Evolutionary conservation across 92 coral and sea anemone genomes (phyloP), one percentile per base, ranked within the genome.

Genomic region (Umimayanthus chanpuru): DNA sequence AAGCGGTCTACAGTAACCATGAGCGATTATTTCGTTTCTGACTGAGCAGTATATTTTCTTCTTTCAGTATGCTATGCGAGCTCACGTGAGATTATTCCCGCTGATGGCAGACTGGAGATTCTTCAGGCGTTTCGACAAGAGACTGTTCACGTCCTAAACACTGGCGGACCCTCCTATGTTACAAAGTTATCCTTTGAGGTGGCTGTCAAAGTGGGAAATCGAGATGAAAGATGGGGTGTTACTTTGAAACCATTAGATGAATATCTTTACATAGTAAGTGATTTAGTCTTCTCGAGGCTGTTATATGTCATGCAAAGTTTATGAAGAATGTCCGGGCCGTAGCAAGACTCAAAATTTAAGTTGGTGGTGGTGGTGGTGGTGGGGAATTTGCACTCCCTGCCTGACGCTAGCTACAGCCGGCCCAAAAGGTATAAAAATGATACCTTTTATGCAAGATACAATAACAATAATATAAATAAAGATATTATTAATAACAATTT

Each of bases 101-200:
- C 36, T 26, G 82, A 78, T 3, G 82, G 64, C n/a, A 30, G n/a
- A 47, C 18, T 78, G 65, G 82, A 78, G 40, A 49, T 78, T 43
- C 39, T 23, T n/a, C 0, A 26, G 18, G 39, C 66, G 30, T 14
- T 78, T 78, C 82, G 82, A 50, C 64, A 50, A 78, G 82, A 78
- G 66, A 78, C 32, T 28, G 3, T 25, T 78, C 36, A 39, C 20
- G 12, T 44, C 39, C n/a, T 49, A 49, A 10, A 29, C 7, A 47
- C 66, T 16, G 85, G 78, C 36, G 56, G 9, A 56, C 50, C 66
- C 40, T 74, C 38, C 38, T 73, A 53, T 68, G 75, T 66, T 74
- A 68, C 43, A 41, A 73, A 21, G 18, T 32, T 81, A 40, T 72
- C 28, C 73, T 79, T 81, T 28, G 87, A 91, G 92, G 94, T 93